These are phyloP conservation scores for Drosophila ohnishii DNA, from an alignment of 1,140 invertebrate species.

Conservation along the genomic window DNA sequence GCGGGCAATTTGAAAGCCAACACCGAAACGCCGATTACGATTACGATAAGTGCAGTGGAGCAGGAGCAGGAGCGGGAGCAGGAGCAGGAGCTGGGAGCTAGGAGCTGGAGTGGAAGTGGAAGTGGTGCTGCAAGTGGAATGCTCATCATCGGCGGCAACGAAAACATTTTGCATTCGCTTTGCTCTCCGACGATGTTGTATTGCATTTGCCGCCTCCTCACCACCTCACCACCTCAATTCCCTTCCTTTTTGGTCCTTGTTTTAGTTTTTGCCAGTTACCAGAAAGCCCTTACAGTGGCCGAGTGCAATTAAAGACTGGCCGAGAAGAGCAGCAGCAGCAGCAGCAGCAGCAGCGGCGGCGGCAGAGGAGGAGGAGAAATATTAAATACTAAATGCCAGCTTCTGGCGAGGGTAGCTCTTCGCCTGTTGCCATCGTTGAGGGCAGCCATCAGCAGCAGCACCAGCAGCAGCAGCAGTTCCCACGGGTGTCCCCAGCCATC, in stretches of 20 bases:
- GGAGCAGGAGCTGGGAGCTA: neutral
- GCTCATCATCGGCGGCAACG: conserved; percentile 5
- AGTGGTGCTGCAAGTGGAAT: conserved; percentile 6
- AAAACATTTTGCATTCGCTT: conserved; percentile 33
- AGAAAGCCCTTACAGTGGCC: conserved; percentile 13
- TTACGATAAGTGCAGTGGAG: conserved; percentile 50
- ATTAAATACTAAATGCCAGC: conserved; percentile 49
- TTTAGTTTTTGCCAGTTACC: conserved; percentile 36
- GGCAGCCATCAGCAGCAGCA: neutral
- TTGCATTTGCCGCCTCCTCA: conserved; percentile 19
- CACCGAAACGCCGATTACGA: conserved; percentile 57
- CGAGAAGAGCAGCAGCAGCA: neutral
- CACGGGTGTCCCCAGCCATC: conserved; percentile 14
- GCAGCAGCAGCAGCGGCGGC: neutral
- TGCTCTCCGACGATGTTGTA: conserved; percentile 12
- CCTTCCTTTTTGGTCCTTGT: conserved; percentile 24
- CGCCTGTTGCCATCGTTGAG: conserved; percentile 28
- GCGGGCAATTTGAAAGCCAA: conserved; percentile 64
- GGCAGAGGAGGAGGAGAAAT: conserved; percentile 2
- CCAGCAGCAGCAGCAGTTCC: conserved; percentile 16
- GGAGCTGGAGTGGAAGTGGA: neutral
- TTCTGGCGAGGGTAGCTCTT: neutral
- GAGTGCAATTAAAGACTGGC: conserved; percentile 44
- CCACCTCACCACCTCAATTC: conserved; percentile 9
- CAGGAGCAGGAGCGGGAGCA: neutral